phyloP scores from a whole-genome alignment of 2,888 invertebrate genomes.

The Pyrrhosoma nymphula region DNA sequence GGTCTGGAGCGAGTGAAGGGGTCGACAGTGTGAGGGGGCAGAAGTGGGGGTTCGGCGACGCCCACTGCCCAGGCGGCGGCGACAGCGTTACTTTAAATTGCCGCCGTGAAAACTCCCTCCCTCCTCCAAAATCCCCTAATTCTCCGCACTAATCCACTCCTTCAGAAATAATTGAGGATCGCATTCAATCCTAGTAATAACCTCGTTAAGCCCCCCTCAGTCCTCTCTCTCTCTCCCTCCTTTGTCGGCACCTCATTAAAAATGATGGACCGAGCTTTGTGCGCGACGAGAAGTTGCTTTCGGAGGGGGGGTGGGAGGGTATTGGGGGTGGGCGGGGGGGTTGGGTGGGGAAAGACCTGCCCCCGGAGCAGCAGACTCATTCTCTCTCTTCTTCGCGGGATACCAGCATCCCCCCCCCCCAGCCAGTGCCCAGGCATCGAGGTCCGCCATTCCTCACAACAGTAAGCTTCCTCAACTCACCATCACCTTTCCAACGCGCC shows the following conservation, averaged over 20 bases:
- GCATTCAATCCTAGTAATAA: slow-evolving; percentile 66
- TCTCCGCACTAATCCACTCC: slow-evolving; percentile 63
- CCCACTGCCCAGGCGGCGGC: not conserved
- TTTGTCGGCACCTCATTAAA: slow-evolving; percentile 67
- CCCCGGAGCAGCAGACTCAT: not conserved
- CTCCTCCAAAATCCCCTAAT: slow-evolving; percentile 30
- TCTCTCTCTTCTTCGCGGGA: too few relatives aligned
- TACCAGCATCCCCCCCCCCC: not conserved
- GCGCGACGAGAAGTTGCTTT: not conserved
- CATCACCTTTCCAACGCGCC: not conserved
- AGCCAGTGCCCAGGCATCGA: not conserved
- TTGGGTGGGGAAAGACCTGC: not conserved
- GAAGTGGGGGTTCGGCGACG: not conserved
- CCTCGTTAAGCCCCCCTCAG: slow-evolving; percentile 53
- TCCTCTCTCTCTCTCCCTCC: not conserved
- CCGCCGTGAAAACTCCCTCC: slow-evolving; percentile 28
- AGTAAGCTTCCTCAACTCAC: not conserved
- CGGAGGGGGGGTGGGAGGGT: not conserved
- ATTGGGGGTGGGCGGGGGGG: not conserved
- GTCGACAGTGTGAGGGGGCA: too few relatives aligned
- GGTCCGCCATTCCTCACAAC: not conserved
- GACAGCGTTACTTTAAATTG: slow-evolving; percentile 42
- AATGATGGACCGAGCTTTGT: slow-evolving; percentile 66
- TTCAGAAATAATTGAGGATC: slow-evolving; percentile 66
- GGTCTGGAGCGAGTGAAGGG: too few relatives aligned